A percentile compares a stretch with the other conserved stretches of the same genome.
These are phyloP conservation scores for Oxyruncus cristatus DNA, from an alignment of 2,113 vertebrate genomes.

Conservation along the genomic window DNA sequence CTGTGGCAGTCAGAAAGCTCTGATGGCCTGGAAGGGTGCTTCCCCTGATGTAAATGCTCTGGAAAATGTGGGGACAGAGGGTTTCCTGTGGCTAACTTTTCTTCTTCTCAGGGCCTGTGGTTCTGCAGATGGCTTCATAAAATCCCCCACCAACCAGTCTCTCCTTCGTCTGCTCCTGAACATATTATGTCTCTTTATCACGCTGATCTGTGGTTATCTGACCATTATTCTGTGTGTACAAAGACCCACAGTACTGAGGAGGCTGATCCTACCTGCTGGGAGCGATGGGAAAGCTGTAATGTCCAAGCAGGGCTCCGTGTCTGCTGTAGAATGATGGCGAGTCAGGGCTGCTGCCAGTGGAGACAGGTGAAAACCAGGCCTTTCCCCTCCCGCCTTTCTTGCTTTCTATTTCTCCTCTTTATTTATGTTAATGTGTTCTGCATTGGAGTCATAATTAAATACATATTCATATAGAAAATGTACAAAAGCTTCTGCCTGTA, in stretches of 20 bases:
- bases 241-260: not conserved
- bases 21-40: not conserved
- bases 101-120: not conserved
- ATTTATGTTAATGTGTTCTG: constrained; percentile 65
- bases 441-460: constrained; percentile 37
- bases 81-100: not conserved
- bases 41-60: not conserved
- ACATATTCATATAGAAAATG: constrained; percentile 38
- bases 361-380: constrained; percentile 8
- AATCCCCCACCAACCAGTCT: not conserved
- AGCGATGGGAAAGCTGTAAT: not conserved
- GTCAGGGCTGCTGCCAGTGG: not conserved
- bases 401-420: constrained; percentile 47
- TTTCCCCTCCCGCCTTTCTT: not conserved
- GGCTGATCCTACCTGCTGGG: not conserved
- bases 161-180: not conserved
- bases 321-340: not conserved
- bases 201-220: not conserved
- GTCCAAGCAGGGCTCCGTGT: not conserved
- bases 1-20: not conserved
- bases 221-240: not conserved
- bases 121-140: not conserved
- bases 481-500: constrained; percentile 29
- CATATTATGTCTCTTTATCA: not conserved
- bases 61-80: not conserved